A percentile compares a stretch with the other conserved stretches of the same genome.
Conservation (phyloP, 2,888 invertebrate genomes). For the Criorhina ranunculi region DNA sequence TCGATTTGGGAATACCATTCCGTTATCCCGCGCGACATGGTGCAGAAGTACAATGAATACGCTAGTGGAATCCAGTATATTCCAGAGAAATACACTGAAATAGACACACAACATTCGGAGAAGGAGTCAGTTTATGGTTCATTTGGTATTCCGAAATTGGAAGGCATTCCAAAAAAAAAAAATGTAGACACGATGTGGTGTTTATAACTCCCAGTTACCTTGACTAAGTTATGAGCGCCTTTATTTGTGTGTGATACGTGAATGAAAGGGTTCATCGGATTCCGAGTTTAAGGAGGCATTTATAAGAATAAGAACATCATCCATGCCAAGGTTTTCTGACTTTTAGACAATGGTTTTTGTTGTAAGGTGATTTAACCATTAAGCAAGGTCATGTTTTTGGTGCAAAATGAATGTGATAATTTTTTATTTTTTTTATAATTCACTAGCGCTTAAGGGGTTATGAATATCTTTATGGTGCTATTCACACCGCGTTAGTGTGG, state of each 20-base stretch:
- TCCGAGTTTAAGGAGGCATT: conserved; percentile 13
- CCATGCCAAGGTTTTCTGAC: neutral
- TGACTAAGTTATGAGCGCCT: conserved; percentile 63
- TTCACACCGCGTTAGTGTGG: too few relatives aligned
- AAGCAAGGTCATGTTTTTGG: neutral
- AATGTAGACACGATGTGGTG: conserved; percentile 58
- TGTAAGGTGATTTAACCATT: neutral
- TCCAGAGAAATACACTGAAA: conserved; percentile 1
- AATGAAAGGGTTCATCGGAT: conserved; percentile 40
- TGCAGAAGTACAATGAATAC: conserved; percentile 69
- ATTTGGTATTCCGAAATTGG: conserved; percentile 69
- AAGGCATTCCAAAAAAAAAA: conserved; percentile 36
- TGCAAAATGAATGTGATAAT: conserved; percentile 5
- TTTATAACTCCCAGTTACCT: conserved; percentile 72
- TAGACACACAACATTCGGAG: conserved; percentile 14
- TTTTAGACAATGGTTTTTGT: neutral
- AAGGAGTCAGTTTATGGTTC: conserved; percentile 66
- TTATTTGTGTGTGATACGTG: conserved; percentile 1
- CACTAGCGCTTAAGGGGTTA: too few relatives aligned
- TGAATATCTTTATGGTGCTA: too few relatives aligned
- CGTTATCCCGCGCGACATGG: conserved; percentile 54
- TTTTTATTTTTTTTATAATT: too few relatives aligned
- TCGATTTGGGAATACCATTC: conserved; percentile 83
- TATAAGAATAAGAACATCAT: neutral
- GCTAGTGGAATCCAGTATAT: conserved; percentile 52